Evolutionary conservation across 2,113 vertebrate genomes (phyloP).

Genomic region (Phoxinus phoxinus): DNA sequence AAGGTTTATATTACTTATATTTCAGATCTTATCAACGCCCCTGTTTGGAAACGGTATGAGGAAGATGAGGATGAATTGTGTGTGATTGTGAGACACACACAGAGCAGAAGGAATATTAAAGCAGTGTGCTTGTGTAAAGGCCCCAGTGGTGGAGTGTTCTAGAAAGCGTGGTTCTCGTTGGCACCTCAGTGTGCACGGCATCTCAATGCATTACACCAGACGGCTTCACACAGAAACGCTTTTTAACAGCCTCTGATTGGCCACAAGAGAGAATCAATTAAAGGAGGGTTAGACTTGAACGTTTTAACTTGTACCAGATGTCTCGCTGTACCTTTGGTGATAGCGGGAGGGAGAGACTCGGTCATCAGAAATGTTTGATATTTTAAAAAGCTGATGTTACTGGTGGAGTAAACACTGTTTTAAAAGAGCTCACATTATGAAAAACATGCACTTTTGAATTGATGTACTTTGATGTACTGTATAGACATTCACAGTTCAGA

Average conservation of each 20-base stretch:
- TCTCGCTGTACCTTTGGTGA: slow-evolving; percentile 24
- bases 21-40: not conserved
- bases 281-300: slow-evolving; percentile 16
- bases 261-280: slow-evolving; percentile 37
- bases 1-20: not conserved
- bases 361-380: slow-evolving; percentile 25
- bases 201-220: slow-evolving; percentile 35
- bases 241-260: slow-evolving; percentile 45
- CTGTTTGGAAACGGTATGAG: slow-evolving; percentile 7
- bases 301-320: slow-evolving; percentile 35
- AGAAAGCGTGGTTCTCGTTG: slow-evolving; percentile 12
- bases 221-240: not conserved
- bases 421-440: not conserved
- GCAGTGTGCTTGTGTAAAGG: slow-evolving; percentile 29
- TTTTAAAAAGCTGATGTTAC: not conserved
- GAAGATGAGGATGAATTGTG: not conserved
- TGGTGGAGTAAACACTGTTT: not conserved
- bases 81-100: not conserved
- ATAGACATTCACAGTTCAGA: not conserved
- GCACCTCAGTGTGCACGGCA: slow-evolving; percentile 35
- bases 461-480: not conserved
- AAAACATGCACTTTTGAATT: not conserved
- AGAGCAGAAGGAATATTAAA: slow-evolving; percentile 37
- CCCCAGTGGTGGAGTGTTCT: slow-evolving; percentile 36
- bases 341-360: not conserved